Percentiles rank a stretch among this genome's conserved stretches.
Evolutionary conservation across 1,140 invertebrate species (phyloP).

Genomic region (Cyphomyrmex costatus): DNA sequence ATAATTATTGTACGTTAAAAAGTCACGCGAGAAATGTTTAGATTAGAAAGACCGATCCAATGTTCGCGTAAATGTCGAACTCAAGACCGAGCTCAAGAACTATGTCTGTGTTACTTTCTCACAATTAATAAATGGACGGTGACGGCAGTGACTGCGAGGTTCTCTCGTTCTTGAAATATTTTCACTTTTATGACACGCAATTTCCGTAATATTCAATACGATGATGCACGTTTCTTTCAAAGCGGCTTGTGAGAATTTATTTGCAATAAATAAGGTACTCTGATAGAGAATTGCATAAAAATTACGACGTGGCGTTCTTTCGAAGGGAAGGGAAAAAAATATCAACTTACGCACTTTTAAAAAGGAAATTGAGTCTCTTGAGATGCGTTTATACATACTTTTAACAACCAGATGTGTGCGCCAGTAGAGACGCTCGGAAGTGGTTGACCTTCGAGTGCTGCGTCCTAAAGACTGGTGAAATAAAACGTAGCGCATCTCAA

Average conservation of each 20-base stretch:
- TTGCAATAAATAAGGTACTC: neutral
- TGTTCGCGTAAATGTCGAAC: neutral
- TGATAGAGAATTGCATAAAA: neutral
- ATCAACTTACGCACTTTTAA: neutral
- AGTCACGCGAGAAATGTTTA: neutral
- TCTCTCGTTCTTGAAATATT: neutral
- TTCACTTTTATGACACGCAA: neutral
- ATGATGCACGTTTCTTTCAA: neutral
- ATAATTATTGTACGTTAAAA: no score
- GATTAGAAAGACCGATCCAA: neutral
- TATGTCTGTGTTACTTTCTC: neutral
- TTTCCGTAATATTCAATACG: neutral
- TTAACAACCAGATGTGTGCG: neutral
- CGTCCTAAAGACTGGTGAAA: conserved; percentile 21
- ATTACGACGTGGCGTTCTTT: neutral
- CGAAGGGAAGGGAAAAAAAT: conserved; percentile 7
- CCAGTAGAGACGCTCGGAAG: neutral
- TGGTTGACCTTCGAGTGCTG: conserved; percentile 48
- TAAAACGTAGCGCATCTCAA: neutral
- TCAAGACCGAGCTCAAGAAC: neutral
- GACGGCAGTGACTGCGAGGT: neutral
- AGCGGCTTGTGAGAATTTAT: neutral
- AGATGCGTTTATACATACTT: neutral
- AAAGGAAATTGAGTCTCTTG: neutral
- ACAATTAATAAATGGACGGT: neutral